Base-by-base conservation (phyloP, 2,888 invertebrate species). In the Heliconius aoede region DNA sequence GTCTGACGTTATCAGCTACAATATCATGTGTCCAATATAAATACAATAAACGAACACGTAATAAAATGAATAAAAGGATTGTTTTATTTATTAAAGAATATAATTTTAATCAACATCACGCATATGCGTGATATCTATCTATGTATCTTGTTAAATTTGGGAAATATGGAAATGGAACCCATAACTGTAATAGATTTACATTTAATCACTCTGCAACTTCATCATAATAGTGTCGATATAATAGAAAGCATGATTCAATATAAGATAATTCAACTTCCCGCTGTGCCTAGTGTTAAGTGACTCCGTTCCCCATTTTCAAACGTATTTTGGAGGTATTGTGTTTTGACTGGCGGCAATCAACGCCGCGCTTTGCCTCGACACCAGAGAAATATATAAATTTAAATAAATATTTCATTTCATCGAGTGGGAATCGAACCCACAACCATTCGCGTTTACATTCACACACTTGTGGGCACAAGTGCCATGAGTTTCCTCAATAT, bases 1-100 rank as follows among this genome's bases (percentile, higher is more conserved):
- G 24, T 15, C 24, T 65, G 24, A 32, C 24, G 36, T 65, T 65
- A 65, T 36, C 65, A 65, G 64, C 64, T 32, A 64, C 11, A 36
- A n/a, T 65, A 13, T 36, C 36, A 65, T 5, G 65, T 65, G 24
- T 65, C 13, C 36, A 65, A 65, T 36, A 11, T 60, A 32, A 18
- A 32, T 62, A 21, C 13, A 64, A 32, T 36, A 36, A 24, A 36
- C 24, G 24, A 24, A 15, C 24, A n/a, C 13, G 5, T 24, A 36
- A 36, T 4, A 64, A 36, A 64, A 4, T 11, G 4, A n/a, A 55
- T 55, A 55, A 46, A 46, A 36, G n/a, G 18, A 18, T 46, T 46
- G 0, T 55, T n/a, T 55, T 55, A 46, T 8, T 51, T 18, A 21
- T 21, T 32, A 5, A 32, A 36, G 7, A 36, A 21, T n/a, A 5